Evolutionary conservation across 2,113 vertebrate genomes (phyloP).

Genomic region (Rhea americana): DNA sequence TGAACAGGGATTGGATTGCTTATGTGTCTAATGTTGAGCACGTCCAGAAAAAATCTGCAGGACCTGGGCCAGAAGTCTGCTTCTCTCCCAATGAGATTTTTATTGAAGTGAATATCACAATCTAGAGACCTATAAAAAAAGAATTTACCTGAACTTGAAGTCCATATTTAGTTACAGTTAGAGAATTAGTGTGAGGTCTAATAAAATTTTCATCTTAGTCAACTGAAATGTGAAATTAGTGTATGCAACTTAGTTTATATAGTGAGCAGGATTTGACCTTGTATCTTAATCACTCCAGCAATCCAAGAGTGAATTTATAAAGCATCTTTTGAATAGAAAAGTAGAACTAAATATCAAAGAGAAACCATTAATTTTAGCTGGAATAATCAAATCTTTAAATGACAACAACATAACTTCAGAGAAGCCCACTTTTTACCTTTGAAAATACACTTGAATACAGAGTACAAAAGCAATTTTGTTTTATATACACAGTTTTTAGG

Average conservation of each 20-base stretch:
- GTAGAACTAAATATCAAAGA: background rate
- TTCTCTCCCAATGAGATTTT: background rate
- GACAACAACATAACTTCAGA: background rate
- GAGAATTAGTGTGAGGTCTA: background rate
- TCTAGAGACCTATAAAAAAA: background rate
- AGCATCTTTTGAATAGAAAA: background rate
- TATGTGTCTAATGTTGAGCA: background rate
- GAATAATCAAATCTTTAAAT: background rate
- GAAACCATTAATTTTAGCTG: background rate
- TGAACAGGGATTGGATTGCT: background rate
- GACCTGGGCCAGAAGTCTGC: background rate
- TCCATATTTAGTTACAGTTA: background rate
- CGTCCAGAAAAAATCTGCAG: background rate
- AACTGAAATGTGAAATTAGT: background rate
- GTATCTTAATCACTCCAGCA: background rate
- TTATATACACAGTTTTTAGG: background rate
- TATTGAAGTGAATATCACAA: background rate
- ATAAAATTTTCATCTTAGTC: background rate
- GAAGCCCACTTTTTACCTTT: background rate
- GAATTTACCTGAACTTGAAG: background rate
- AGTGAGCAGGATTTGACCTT: background rate
- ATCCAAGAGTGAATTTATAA: background rate
- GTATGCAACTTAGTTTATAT: background rate
- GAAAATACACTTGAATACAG: background rate
- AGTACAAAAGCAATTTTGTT: background rate